Evolutionary conservation across 2,797 vertebrate genomes (phyloP), one percentile per base, ranked within the genome.

Genomic region (Coregonus suidteri): DNA sequence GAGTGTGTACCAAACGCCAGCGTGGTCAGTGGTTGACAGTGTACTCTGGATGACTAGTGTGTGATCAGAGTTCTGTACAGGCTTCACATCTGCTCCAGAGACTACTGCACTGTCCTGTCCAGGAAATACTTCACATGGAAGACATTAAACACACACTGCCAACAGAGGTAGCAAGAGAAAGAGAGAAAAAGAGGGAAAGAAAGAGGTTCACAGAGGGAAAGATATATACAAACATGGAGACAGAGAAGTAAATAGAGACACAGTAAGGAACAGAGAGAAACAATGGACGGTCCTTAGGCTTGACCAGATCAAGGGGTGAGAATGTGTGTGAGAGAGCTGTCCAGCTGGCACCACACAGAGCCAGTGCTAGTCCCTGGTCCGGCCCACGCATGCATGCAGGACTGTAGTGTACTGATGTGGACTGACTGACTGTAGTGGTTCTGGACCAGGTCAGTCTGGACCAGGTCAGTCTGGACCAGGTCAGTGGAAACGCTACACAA

Each of bases 401-500:
- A 20, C 20, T 62, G 59, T 53, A 15, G 6, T 30, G 71, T 31
- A 6, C 34, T 41, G 74, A 81, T 73, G 76, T 68, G 70, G 51
- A n/a, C 11, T 11, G 7, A 41, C 6, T 7, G 37, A 47, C 41
- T 47, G 41, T 11, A 11, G 41, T 47, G 41, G 3, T 56, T 18
- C 15, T 74, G 75, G 77, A 81, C 86, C 86, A 79, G 81, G 74
- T 1, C 6, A 25, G 25, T 18, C 15, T 74, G 75, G 77, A 81
- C 86, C 86, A 79, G 81, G 74, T 1, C 6, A 41, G 37, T 7
- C 37, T 41, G 41, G 41, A 47, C 9, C 7, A 79, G 81, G 75
- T 79, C 74, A 65, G 71, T 88, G 83, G 85, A 91, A 91, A 90
- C 68, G 83, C 85, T 81, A 87, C 85, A 86, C 82, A 89, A 80